These are phyloP conservation scores for Ochotona curzoniae DNA, from an alignment of 2,113 vertebrate genomes.

Conservation along the genomic window DNA sequence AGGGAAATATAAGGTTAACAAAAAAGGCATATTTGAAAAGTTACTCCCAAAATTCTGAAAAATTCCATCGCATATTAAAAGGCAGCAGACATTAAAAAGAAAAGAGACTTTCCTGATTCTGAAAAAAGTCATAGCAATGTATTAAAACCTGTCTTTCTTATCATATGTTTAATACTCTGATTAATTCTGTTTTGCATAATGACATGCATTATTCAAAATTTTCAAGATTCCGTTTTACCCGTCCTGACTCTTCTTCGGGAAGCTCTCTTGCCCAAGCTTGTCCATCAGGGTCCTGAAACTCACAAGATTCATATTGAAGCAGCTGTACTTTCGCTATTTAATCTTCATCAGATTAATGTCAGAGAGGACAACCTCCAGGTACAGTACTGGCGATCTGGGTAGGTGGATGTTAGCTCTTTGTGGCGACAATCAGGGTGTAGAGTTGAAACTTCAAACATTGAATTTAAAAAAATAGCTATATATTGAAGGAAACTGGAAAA, in stretches of 20 bases:
- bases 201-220: background rate
- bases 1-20: background rate
- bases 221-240: background rate
- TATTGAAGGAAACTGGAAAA: background rate
- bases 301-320: background rate
- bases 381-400: background rate
- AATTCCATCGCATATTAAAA: background rate
- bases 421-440: background rate
- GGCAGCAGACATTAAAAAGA: background rate
- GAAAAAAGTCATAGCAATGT: background rate
- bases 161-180: background rate
- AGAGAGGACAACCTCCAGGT: background rate
- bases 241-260: background rate
- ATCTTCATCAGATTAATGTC: background rate
- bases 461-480: background rate
- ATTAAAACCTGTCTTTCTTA: background rate
- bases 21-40: background rate
- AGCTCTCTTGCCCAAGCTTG: background rate
- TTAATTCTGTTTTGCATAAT: background rate
- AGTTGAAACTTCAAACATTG: background rate
- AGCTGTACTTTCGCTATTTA: background rate
- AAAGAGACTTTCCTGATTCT: no score
- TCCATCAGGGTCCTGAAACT: background rate
- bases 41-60: background rate
- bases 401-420: background rate